Base-by-base conservation (phyloP, 2,888 invertebrate species). In the Alviniconcha strummeri region DNA sequence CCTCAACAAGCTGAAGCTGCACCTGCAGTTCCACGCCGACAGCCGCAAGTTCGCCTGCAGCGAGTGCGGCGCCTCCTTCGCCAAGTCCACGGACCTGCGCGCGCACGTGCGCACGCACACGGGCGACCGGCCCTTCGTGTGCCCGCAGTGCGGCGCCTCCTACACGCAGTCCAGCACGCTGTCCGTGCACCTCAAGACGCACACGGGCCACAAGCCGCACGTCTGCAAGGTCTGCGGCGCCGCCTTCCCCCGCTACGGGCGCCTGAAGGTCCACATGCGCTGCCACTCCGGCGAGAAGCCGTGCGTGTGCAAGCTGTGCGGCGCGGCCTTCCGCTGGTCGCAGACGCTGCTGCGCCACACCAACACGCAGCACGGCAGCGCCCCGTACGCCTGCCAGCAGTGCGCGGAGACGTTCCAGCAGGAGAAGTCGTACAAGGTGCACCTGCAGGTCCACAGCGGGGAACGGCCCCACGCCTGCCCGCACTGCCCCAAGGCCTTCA, bases 211-310 rank as follows among this genome's bases (percentile, higher is more conserved):
- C 52, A 78, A 64, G n/a, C 78, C 78, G 9, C 78, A 78, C 64
- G 78, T 64, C 0, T 78, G 78, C 8, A 78, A 78, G 52, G 64
- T 64, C 15, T 78, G 78, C 52, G 52, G 52, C 36, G 78, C 78
- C 19, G 60, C 78, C 52, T 78, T 78, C 64, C 78, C 78, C 60
- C 57, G 19, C 15, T n/a, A 9, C 57, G 77, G 64, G 52, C 78
- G 64, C 2, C 78, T 78, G 5, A 78, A 78, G 15, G 64, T 57
- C 5, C 78, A 78, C 78, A 78, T 78, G 78, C 78, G 60, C 15
- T 64, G 78, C 78, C 82, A 82, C 75, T 67, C 82, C 2, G 76
- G 82, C 13, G 82, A 82, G 55, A 82, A 82, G 17, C 82, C 76
- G 54, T 76, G 64, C 55, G 54, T 64, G 64, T 82, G 82, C 9